A percentile compares a stretch with the other conserved stretches of the same genome.
Conservation (phyloP, 2,113 vertebrate species). For the Pampusana beccarii region DNA sequence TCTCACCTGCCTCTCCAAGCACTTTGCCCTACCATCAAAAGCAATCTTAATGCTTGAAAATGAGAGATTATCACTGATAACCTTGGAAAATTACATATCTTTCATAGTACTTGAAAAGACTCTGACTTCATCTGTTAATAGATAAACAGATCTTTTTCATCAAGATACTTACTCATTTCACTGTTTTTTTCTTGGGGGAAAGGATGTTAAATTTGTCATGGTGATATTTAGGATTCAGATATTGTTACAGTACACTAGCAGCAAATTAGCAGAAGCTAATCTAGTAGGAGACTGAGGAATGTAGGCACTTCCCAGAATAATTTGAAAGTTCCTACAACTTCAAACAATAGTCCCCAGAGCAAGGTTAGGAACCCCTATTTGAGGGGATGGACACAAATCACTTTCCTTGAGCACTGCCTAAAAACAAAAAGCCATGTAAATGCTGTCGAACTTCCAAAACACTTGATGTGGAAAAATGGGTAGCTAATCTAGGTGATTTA, state of each 20-base stretch:
- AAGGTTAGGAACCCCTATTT: not conserved
- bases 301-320: not conserved
- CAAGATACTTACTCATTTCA: not conserved
- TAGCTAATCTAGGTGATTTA: not conserved
- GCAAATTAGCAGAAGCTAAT: not conserved
- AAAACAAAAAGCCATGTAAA: not conserved
- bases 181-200: not conserved
- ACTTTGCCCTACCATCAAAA: not conserved
- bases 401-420: not conserved
- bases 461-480: not conserved
- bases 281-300: not conserved
- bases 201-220: not conserved
- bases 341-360: not conserved
- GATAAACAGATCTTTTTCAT: not conserved
- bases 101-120: not conserved
- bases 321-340: not conserved
- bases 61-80: not conserved
- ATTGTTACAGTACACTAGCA: not conserved
- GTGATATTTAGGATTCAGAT: not conserved
- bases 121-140: not conserved
- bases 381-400: not conserved
- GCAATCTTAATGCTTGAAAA: not conserved
- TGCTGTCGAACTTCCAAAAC: not conserved
- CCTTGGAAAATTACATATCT: not conserved
- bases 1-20: not conserved